Evolutionary conservation across 2,888 invertebrate species (phyloP).

Genomic region (Eupithecia insigniata): DNA sequence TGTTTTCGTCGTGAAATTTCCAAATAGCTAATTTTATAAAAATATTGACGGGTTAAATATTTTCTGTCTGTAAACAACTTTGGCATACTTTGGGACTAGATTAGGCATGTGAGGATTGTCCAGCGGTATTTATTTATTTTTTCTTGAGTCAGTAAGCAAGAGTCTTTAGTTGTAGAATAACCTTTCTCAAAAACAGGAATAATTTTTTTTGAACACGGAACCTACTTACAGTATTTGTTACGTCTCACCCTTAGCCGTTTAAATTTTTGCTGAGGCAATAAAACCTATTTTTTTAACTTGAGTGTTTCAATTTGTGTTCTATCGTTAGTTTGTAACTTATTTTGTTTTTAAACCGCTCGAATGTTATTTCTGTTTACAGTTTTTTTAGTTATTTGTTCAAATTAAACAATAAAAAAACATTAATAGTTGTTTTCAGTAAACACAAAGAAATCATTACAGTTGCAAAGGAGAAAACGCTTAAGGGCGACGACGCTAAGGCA

Average conservation of each 20-base stretch:
- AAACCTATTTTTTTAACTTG: slow-evolving; percentile 4
- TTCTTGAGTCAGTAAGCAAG: too few species aligned
- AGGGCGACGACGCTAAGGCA: too few species aligned
- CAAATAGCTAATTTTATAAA: too few species aligned
- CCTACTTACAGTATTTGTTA: neutral
- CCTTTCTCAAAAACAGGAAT: neutral
- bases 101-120: neutral
- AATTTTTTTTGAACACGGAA: neutral
- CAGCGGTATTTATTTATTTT: too few species aligned
- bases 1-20: too few species aligned
- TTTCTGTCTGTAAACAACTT: neutral
- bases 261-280: neutral
- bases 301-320: slow-evolving; percentile 10
- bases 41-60: too few species aligned
- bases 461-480: too few species aligned
- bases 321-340: slow-evolving; percentile 2
- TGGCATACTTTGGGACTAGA: neutral
- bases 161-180: neutral
- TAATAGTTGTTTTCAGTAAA: too few species aligned
- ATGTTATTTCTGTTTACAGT: neutral
- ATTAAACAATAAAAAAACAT: too few species aligned
- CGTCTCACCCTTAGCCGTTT: neutral
- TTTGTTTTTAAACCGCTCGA: neutral
- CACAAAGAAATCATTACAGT: too few species aligned
- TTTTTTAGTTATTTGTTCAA: neutral